Evolutionary conservation across 2,797 vertebrate genomes (phyloP).

Genomic region (Anguilla megastoma): DNA sequence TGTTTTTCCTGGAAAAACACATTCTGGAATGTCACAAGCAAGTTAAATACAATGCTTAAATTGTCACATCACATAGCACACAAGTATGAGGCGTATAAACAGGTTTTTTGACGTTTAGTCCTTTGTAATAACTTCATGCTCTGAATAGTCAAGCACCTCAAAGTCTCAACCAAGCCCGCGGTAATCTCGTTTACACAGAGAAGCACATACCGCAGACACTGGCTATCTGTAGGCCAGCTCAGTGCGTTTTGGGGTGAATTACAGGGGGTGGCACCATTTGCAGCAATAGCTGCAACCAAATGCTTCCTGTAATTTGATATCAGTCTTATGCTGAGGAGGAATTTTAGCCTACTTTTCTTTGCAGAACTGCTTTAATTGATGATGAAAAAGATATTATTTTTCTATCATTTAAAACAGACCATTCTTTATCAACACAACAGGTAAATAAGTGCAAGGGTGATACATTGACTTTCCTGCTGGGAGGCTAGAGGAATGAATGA

Average conservation of each 20-base stretch:
- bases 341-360: no score
- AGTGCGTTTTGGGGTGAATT: neutral
- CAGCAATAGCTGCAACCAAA: no score
- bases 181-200: neutral
- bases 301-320: no score
- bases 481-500: neutral
- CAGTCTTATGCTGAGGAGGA: no score
- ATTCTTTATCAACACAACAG: neutral
- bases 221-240: neutral
- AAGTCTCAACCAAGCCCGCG: neutral
- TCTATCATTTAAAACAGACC: neutral
- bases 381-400: neutral
- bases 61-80: neutral
- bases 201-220: no score
- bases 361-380: neutral
- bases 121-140: neutral
- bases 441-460: neutral
- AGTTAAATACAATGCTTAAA: neutral
- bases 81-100: neutral
- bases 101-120: neutral
- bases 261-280: neutral
- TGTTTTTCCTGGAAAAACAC: neutral
- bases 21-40: neutral
- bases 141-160: neutral
- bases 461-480: neutral